Evolutionary conservation across 2,888 invertebrate genomes (phyloP).

Genomic region (Cryptocephalus moraei): DNA sequence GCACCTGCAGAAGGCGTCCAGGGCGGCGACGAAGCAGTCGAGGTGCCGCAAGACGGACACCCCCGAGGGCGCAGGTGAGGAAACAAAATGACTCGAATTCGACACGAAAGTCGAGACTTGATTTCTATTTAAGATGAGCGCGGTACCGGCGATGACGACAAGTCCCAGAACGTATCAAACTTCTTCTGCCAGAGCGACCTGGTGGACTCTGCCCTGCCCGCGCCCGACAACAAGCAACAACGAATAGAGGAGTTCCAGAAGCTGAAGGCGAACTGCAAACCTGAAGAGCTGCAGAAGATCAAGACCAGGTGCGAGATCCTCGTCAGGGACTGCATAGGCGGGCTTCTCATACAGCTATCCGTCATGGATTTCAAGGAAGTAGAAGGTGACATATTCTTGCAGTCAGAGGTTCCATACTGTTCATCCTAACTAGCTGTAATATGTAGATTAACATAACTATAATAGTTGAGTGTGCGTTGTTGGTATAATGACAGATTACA

Average conservation of each 20-base stretch:
- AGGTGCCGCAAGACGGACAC: slow-evolving; percentile 32
- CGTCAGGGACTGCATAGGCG: slow-evolving; percentile 74
- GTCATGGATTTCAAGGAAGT: slow-evolving; percentile 77
- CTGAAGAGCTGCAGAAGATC: slow-evolving; percentile 64
- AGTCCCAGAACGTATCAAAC: slow-evolving; percentile 29
- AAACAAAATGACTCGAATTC: too few relatives aligned
- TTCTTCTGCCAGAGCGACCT: slow-evolving; percentile 51
- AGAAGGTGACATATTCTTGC: too few relatives aligned
- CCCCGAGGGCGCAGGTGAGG: slow-evolving; percentile 17
- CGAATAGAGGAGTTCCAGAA: slow-evolving; percentile 59
- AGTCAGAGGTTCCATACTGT: background rate
- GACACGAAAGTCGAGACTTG: too few relatives aligned
- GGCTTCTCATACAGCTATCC: slow-evolving; percentile 67
- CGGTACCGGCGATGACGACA: slow-evolving; percentile 27
- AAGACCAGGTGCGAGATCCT: slow-evolving; percentile 50
- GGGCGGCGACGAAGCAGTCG: slow-evolving; percentile 5
- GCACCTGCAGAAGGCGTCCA: slow-evolving; percentile 17
- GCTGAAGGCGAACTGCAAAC: slow-evolving; percentile 69
- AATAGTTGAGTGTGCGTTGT: too few relatives aligned
- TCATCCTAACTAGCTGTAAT: too few relatives aligned
- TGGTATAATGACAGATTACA: too few relatives aligned
- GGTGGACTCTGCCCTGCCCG: slow-evolving; percentile 60
- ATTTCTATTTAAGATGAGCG: slow-evolving; percentile 19
- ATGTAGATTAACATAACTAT: background rate
- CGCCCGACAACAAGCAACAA: slow-evolving; percentile 55